A percentile compares a stretch with the other conserved stretches of the same genome.
These are phyloP conservation scores for Cantharis flavilabris DNA, from an alignment of 2,888 invertebrate genomes.

Conservation along the genomic window DNA sequence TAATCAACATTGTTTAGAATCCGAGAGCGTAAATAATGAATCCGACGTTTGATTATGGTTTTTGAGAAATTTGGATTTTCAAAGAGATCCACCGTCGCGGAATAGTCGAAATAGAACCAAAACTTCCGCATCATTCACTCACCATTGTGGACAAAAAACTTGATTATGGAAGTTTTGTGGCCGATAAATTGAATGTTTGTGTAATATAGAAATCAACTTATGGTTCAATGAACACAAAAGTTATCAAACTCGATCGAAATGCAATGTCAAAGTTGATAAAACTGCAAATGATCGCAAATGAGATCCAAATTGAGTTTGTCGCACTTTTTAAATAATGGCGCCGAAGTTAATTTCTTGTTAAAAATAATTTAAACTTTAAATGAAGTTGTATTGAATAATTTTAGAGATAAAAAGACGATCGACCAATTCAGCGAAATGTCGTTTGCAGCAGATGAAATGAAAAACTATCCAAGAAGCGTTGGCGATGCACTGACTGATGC, in stretches of 20 bases:
- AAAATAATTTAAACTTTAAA: neutral
- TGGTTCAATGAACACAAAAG: neutral
- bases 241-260: neutral
- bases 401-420: neutral
- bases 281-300: neutral
- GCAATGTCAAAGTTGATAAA: neutral
- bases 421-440: neutral
- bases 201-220: neutral
- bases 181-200: neutral
- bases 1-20: neutral
- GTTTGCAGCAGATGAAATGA: neutral
- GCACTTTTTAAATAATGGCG: neutral
- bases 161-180: neutral
- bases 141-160: neutral
- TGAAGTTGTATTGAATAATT: neutral
- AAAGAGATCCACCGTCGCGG: neutral
- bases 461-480: neutral
- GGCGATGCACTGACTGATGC: neutral
- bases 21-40: too few relatives aligned
- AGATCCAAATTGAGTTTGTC: neutral
- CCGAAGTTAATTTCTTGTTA: neutral
- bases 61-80: too few relatives aligned
- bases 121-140: neutral
- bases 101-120: neutral
- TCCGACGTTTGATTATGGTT: too few relatives aligned